Base-by-base conservation (phyloP, 2,888 invertebrate genomes). In the Gastrophysa polygoni region DNA sequence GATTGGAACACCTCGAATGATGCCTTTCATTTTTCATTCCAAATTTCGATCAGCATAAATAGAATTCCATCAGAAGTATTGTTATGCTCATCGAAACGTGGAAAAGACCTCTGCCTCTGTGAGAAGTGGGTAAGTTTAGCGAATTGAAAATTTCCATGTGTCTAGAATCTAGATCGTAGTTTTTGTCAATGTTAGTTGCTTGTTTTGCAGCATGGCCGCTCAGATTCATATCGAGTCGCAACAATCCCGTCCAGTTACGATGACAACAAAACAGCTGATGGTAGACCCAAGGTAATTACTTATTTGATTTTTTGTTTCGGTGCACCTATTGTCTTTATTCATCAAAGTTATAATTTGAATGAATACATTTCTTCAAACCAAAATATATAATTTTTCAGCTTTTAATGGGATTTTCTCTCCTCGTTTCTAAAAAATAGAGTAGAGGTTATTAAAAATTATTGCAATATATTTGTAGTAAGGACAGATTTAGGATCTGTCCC, bases 211-310 rank as follows among this genome's bases (percentile, higher is more conserved):
- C 93, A 93, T 90, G 94, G 93, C 86, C 91, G 95, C 82, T 89
- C 94, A 83, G 97, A 97, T 87, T 96, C 96, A 83, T 98, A 98
- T 88, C 91, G 97, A 83, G 94, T 94, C 87, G 97, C 97, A 77
- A 96, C 96, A 82, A 91, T 95, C 83, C 91, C 94, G 76, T 87
- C 91, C 85, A 86, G 92, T 85, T 90, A 92, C 87, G 95, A 95
- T 84, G 96, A 96, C 89, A 95, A 95, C 91, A 92, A 91, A 87
- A 95, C 95, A 73, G 94, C 95, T 77, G 94, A 95, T 86, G 95
- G 95, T 84, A 91, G 91, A 87, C 90, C 88, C 82, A 95, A 95
- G 93, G 94, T 95, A 86, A 44, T 20, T 54, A 59, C 52, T 17
- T 18, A 20, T 38, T 49, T 14, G 52, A 11, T 18, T 29, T 34